Evolutionary conservation across 2,113 vertebrate species (phyloP), one percentile per base, ranked within the genome.

Genomic region (Ctenomys sociabilis): DNA sequence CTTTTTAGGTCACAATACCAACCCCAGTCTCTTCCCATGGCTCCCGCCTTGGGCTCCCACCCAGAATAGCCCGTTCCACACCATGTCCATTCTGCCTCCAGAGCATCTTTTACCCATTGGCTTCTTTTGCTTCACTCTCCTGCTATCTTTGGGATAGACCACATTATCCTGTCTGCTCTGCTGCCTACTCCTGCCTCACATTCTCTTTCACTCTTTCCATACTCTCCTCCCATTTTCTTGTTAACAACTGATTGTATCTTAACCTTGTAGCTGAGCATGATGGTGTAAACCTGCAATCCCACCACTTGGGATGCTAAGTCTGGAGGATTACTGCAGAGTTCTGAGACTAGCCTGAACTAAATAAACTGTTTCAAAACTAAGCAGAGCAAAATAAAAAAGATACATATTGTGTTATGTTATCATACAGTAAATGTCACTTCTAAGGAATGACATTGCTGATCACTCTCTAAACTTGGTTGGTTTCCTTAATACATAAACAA

Each of bases 401-500:
- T 30, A 19, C 1, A 16, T 9, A 17, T 40, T 59, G 0, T 16
- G 19, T 78, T 5, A 16, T 8, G 0, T 24, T 4, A 7, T 22
- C 1, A 73, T 73, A 22, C 32, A 90, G 7, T 32, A 82, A 64
- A 26, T 45, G 30, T 91, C 83, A 52, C 28, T 54, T 80, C 57
- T 57, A 70, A 73, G 54, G 49, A 49, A 49, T 49, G 28, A 88
- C 54, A n/a, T n/a, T n/a, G n/a, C n/a, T n/a, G n/a, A n/a, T n/a
- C 11, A 43, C 19, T 87, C 82, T 75, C 87, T 77, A 59, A 80
- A 40, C 21, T 78, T 95, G 64, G 4, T 59, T 88, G 73, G 21
- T 88, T 86, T 30, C 45, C 26, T 95, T 37, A 82, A 52, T 30
- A 57, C 13, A 43, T 88, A 72, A 40, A 57, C 37, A 78, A 92